Evolutionary conservation across 2,888 invertebrate species (phyloP).

Genomic region (Sipha maydis): DNA sequence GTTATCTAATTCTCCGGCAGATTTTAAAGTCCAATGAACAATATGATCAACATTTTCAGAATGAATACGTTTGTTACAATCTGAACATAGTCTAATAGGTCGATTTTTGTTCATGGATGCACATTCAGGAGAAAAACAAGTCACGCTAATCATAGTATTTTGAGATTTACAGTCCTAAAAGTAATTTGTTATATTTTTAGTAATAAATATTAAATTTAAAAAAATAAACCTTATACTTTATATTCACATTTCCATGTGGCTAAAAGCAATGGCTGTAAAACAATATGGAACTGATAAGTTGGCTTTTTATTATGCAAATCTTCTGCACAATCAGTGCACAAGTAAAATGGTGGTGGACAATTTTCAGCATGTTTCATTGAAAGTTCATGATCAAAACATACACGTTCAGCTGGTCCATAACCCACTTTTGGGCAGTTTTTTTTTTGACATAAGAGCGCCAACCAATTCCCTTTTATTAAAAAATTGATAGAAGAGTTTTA

Average conservation of each 20-base stretch:
- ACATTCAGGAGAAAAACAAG: slow-evolving; percentile 97
- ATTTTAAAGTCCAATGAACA: slow-evolving; percentile 85
- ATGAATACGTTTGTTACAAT: slow-evolving; percentile 89
- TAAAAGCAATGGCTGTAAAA: slow-evolving; percentile 92
- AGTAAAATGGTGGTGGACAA: slow-evolving; percentile 91
- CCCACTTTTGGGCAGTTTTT: slow-evolving; percentile 91
- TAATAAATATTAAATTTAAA: slow-evolving; percentile 9
- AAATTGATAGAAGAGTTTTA: neutral
- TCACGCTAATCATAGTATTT: slow-evolving; percentile 79
- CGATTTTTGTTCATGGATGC: slow-evolving; percentile 95
- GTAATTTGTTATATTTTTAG: slow-evolving; percentile 13
- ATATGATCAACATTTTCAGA: slow-evolving; percentile 87
- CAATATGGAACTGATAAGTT: slow-evolving; percentile 85
- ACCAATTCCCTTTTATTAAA: slow-evolving; percentile 74
- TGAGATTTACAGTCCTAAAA: slow-evolving; percentile 88
- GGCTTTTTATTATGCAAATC: slow-evolving; percentile 89
- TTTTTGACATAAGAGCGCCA: slow-evolving; percentile 87
- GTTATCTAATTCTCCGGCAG: slow-evolving; percentile 88
- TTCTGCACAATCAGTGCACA: slow-evolving; percentile 96
- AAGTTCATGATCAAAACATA: slow-evolving; percentile 92
- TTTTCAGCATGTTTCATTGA: slow-evolving; percentile 87
- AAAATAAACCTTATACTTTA: slow-evolving; percentile 72
- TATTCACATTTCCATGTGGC: slow-evolving; percentile 96
- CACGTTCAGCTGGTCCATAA: slow-evolving; percentile 88
- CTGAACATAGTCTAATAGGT: slow-evolving; percentile 92